Percentiles rank a stretch among this genome's conserved stretches.
Evolutionary conservation across 2,888 invertebrate species (phyloP).

Genomic region (Hyles lineata): DNA sequence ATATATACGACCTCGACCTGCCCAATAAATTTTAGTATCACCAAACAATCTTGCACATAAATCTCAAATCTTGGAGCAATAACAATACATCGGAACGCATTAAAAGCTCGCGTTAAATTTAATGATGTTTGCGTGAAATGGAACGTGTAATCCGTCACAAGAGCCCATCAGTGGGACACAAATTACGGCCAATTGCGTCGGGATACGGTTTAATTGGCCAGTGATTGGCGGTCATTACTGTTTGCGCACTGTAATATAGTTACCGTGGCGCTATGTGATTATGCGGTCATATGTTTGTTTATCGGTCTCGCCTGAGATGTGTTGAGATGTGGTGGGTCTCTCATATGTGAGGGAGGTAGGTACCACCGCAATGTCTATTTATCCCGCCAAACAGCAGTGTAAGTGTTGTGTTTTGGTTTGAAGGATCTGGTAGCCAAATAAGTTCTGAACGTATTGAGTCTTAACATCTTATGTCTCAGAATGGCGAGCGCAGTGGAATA

Average conservation of each 20-base stretch:
- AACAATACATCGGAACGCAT: neutral
- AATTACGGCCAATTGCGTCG: constrained; percentile 12
- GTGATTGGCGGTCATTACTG: constrained; percentile 24
- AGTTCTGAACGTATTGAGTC: too few relatives aligned
- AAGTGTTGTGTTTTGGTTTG: too few relatives aligned
- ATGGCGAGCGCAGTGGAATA: too few relatives aligned
- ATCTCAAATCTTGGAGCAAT: constrained; percentile 6
- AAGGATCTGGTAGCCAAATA: too few relatives aligned
- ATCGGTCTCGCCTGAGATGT: too few relatives aligned
- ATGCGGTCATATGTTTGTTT: neutral
- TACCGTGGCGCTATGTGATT: neutral
- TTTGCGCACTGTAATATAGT: constrained; percentile 10
- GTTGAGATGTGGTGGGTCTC: too few relatives aligned
- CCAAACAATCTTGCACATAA: neutral
- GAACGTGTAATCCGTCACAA: constrained; percentile 25
- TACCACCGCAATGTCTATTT: too few relatives aligned
- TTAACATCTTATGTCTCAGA: too few relatives aligned
- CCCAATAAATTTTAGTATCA: too few relatives aligned
- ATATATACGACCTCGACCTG: too few relatives aligned
- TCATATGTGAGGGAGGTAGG: too few relatives aligned
- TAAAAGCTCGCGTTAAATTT: constrained; percentile 23
- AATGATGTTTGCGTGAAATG: constrained; percentile 26
- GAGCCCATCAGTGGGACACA: constrained; percentile 24
- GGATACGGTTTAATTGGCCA: constrained; percentile 26
- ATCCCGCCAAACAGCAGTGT: too few relatives aligned